Percentiles rank a stretch among this genome's conserved stretches.
These are phyloP conservation scores for Zaprionus capensis DNA, from an alignment of 1,140 invertebrate genomes.

Conservation along the genomic window DNA sequence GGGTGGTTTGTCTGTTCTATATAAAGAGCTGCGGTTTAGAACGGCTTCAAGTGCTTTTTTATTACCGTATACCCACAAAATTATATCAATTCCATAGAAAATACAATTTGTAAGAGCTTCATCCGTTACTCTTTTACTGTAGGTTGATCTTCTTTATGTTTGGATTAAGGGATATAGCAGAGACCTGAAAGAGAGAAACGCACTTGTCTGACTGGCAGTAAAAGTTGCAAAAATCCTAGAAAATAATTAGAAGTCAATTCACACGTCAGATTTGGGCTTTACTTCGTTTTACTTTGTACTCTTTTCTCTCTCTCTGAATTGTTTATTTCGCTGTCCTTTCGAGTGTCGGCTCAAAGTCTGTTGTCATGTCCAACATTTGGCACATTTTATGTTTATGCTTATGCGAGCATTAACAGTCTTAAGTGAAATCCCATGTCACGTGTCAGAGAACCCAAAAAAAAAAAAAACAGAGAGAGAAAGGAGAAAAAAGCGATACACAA, in stretches of 20 bases:
- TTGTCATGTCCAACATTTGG: conserved; percentile 73
- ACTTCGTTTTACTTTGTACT: conserved; percentile 22
- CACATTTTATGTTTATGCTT: conserved; percentile 75
- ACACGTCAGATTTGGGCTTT: conserved; percentile 66
- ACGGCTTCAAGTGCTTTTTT: conserved; percentile 16
- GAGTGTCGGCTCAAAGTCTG: conserved; percentile 68
- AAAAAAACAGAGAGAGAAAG: background rate
- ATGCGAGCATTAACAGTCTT: conserved; percentile 74
- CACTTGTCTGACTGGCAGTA: conserved; percentile 55
- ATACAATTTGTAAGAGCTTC: background rate
- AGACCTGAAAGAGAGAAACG: conserved; percentile 21
- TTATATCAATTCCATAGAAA: background rate
- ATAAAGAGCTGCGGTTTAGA: background rate
- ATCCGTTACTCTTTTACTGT: background rate
- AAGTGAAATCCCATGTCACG: conserved; percentile 82
- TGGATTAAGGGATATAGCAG: background rate
- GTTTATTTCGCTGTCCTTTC: conserved; percentile 70
- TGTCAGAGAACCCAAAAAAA: conserved; percentile 57
- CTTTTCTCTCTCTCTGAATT: conserved; percentile 37
- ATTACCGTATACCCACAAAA: background rate
- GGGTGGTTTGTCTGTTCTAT: background rate
- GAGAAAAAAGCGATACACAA: conserved; percentile 28
- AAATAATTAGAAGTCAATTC: conserved; percentile 77
- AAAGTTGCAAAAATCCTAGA: conserved; percentile 34
- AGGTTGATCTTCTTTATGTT: background rate